Evolutionary conservation across 2,797 vertebrate genomes (phyloP).

Genomic region (Otolemur crassicaudatus): DNA sequence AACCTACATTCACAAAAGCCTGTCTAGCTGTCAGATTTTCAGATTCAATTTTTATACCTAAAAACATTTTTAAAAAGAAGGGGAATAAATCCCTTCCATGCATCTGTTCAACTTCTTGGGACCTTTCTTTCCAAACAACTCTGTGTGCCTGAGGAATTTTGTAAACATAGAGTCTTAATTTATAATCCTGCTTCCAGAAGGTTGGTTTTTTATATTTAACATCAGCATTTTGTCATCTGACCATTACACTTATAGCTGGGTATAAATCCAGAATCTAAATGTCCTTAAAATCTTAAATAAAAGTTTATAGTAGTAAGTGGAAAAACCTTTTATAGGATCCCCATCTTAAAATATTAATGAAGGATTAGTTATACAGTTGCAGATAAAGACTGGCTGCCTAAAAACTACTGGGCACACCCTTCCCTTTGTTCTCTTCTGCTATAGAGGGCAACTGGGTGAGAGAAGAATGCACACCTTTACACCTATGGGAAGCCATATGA

Average conservation of each 20-base stretch:
- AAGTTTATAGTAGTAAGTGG: constrained; percentile 29
- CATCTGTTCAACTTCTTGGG: background rate
- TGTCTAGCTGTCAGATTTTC: constrained; percentile 61
- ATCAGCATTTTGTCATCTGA: background rate
- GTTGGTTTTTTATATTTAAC: constrained; percentile 45
- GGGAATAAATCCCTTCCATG: background rate
- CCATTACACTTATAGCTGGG: background rate
- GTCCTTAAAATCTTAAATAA: constrained; percentile 30
- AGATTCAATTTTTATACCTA: constrained; percentile 52
- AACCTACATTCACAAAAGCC: constrained; percentile 41
- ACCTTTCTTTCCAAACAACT: background rate
- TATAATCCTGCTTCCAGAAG: background rate
- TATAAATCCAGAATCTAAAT: background rate
- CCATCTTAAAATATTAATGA: background rate
- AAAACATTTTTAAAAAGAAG: background rate
- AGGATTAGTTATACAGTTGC: background rate
- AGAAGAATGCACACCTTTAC: background rate
- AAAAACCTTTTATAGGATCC: background rate
- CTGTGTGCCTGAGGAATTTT: background rate
- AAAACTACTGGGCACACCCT: background rate
- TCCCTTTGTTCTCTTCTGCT: background rate
- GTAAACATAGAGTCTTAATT: background rate
- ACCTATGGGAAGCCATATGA: background rate
- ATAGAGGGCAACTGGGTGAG: background rate
- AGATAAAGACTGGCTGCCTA: background rate